These are phyloP conservation scores for Peromyscus leucopus DNA, from an alignment of 2,113 vertebrate species.

Conservation along the genomic window DNA sequence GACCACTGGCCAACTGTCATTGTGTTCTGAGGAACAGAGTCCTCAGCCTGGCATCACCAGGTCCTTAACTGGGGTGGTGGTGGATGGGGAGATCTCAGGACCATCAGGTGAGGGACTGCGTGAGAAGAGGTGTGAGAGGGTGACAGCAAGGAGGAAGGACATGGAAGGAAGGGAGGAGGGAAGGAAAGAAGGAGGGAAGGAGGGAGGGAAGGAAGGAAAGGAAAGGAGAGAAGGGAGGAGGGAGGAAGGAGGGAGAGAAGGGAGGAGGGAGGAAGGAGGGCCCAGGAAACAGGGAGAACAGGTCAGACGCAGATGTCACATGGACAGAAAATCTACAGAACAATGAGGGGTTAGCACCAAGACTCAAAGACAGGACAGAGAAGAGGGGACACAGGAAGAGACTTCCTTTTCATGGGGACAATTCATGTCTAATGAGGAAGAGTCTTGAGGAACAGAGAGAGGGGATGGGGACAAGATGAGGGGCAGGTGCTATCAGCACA, in stretches of 20 bases:
- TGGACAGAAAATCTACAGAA: not conserved
- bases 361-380: not conserved
- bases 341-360: no score
- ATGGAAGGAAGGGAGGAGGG: not conserved
- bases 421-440: not conserved
- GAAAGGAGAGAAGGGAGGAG: not conserved
- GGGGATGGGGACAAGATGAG: no score
- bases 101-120: constrained; percentile 35
- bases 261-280: no score
- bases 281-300: not conserved
- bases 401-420: not conserved
- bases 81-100: not conserved
- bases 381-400: not conserved
- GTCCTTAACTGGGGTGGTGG: not conserved
- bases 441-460: not conserved
- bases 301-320: not conserved
- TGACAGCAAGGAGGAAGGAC: not conserved
- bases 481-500: no score
- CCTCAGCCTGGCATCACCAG: not conserved
- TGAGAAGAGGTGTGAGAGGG: not conserved
- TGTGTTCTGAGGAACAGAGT: not conserved
- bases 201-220: no score
- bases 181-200: no score
- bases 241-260: no score
- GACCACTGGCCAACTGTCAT: not conserved